These are phyloP conservation scores for Salpingus planirostris DNA, from an alignment of 2,888 invertebrate species.

Conservation along the genomic window DNA sequence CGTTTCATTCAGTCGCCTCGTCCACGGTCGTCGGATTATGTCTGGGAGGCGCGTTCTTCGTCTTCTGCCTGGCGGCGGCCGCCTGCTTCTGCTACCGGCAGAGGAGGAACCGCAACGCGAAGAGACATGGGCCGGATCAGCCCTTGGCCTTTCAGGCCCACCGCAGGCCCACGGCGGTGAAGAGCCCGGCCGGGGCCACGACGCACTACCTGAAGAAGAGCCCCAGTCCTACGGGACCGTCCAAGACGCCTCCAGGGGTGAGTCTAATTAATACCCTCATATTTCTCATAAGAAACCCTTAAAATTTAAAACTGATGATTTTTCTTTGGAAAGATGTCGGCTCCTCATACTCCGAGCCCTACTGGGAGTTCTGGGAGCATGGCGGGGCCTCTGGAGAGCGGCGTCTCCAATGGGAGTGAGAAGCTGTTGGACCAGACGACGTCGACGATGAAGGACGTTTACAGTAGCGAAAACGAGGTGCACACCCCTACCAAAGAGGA, in stretches of 20 bases:
- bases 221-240: conserved; percentile 73
- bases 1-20: conserved; percentile 26
- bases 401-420: conserved; percentile 27
- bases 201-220: conserved; percentile 84
- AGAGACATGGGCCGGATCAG: conserved; percentile 51
- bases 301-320: neutral
- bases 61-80: conserved; percentile 51
- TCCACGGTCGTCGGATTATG: conserved; percentile 53
- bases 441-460: conserved; percentile 38
- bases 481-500: conserved; percentile 46
- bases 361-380: conserved; percentile 35
- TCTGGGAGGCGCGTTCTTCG: conserved; percentile 51
- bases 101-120: conserved; percentile 36
- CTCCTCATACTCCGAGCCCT: conserved; percentile 40
- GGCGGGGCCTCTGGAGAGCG: conserved; percentile 36
- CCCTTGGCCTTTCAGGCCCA: conserved; percentile 61
- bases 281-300: neutral
- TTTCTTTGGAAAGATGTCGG: conserved; percentile 31
- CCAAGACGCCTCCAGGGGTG: conserved; percentile 50
- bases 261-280: conserved; percentile 16
- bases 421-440: conserved; percentile 23
- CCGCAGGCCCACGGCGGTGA: conserved; percentile 70
- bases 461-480: conserved; percentile 43
- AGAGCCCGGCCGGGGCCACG: conserved; percentile 64
- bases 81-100: conserved; percentile 59